Evolutionary conservation across 1,140 invertebrate genomes (phyloP).

Genomic region (Caerostris darwini): DNA sequence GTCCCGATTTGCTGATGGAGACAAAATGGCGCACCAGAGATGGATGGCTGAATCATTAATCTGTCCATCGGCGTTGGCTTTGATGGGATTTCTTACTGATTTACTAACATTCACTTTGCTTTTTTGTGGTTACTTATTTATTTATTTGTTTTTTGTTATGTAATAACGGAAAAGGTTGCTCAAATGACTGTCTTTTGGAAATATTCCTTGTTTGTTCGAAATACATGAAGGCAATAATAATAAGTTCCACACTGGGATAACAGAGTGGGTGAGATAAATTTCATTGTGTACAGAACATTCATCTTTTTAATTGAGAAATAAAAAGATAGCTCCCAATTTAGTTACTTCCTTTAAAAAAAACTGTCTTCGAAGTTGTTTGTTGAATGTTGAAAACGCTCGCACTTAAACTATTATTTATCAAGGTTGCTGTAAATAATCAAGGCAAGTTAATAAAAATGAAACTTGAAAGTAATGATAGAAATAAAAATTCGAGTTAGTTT

Average conservation of each 20-base stretch:
- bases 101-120: neutral
- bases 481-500: too few species aligned
- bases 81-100: constrained; percentile 34
- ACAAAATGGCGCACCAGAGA: constrained; percentile 14
- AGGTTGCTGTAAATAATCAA: too few species aligned
- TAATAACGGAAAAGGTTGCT: neutral
- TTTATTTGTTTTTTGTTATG: neutral
- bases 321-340: neutral
- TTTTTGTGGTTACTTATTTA: neutral
- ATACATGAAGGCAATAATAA: neutral
- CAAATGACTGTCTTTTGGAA: neutral
- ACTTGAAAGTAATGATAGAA: too few species aligned
- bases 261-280: constrained; percentile 1
- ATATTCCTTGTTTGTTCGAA: neutral
- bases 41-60: constrained; percentile 52
- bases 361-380: too few species aligned
- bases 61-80: constrained; percentile 57
- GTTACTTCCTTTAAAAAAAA: neutral
- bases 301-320: neutral
- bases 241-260: neutral
- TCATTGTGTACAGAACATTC: neutral
- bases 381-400: too few species aligned
- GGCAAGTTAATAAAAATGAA: too few species aligned
- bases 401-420: too few species aligned
- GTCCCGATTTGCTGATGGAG: constrained; percentile 22